Percentiles rank a stretch among this genome's conserved stretches.
These are phyloP conservation scores for Drosophila suzukii DNA, from an alignment of 1,140 invertebrate genomes.

Conservation along the genomic window DNA sequence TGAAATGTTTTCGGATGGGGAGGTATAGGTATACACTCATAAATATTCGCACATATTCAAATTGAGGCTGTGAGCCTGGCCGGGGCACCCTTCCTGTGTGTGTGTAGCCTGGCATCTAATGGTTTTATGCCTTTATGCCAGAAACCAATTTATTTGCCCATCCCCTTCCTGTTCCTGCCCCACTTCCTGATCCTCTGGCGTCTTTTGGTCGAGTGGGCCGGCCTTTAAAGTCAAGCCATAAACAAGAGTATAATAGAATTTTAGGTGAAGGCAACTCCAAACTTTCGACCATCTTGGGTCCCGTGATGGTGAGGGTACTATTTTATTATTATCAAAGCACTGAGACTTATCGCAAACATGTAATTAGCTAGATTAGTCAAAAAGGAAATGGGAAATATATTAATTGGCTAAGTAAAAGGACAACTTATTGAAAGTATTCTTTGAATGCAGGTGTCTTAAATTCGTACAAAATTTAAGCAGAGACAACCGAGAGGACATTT, in stretches of 20 bases:
- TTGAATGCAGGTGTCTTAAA: background rate
- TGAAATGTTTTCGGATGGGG: slow-evolving; percentile 36
- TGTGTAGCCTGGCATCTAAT: slow-evolving; percentile 20
- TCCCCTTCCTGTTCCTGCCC: slow-evolving; percentile 42
- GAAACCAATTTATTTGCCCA: slow-evolving; percentile 62
- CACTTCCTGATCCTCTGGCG: slow-evolving; percentile 13
- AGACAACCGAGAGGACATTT: background rate
- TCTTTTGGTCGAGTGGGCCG: slow-evolving; percentile 19
- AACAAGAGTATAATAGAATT: slow-evolving; percentile 48
- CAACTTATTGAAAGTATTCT: too few relatives aligned
- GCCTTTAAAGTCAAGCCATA: slow-evolving; percentile 50
- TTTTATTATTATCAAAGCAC: slow-evolving; percentile 3
- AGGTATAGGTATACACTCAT: slow-evolving; percentile 17
- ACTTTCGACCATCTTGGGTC: background rate
- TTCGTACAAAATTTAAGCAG: background rate
- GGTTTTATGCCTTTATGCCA: slow-evolving; percentile 54
- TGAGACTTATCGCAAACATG: background rate
- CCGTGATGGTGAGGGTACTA: background rate
- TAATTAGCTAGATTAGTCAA: background rate
- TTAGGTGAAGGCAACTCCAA: slow-evolving; percentile 8
- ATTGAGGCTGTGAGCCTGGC: slow-evolving; percentile 23
- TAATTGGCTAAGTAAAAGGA: too few relatives aligned
- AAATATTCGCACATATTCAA: slow-evolving; percentile 57
- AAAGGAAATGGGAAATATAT: too few relatives aligned
- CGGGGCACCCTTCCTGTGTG: slow-evolving; percentile 1